Conservation (phyloP, 2,888 invertebrate genomes). For the Rhingia rostrata region DNA sequence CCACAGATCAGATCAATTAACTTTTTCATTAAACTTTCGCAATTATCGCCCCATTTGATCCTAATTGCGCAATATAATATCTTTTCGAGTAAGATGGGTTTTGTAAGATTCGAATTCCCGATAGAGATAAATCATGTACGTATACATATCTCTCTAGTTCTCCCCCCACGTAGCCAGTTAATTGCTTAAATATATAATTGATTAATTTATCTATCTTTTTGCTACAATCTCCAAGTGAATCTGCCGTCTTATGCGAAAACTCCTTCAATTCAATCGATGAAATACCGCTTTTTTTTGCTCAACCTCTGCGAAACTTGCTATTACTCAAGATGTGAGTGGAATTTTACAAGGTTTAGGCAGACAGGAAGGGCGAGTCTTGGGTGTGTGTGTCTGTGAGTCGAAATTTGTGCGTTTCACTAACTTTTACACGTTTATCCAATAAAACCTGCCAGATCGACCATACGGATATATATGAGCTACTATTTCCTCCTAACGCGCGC, state of each 20-base stretch:
- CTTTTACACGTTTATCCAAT: conserved; percentile 75
- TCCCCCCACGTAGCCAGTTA: conserved; percentile 43
- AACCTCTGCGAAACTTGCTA: conserved; percentile 51
- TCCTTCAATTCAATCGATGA: conserved; percentile 68
- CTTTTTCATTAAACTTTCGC: conserved; percentile 74
- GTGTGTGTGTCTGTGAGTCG: conserved; percentile 15
- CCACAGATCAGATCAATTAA: conserved; percentile 72
- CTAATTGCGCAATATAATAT: conserved; percentile 74
- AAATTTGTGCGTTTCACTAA: conserved; percentile 71
- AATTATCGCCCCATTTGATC: conserved; percentile 74
- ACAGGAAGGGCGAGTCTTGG: conserved; percentile 19
- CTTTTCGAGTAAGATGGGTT: conserved; percentile 42
- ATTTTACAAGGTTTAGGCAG: conserved; percentile 48
- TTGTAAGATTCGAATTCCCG: conserved; percentile 62
- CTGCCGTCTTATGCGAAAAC: conserved; percentile 30
- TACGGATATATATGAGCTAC: conserved; percentile 33
- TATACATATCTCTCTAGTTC: conserved; percentile 7
- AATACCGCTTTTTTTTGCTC: conserved; percentile 23
- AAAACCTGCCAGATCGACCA: conserved; percentile 72
- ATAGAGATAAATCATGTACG: conserved; percentile 68
- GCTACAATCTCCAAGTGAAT: conserved; percentile 56
- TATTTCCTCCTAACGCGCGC: background rate
- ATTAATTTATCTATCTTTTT: conserved; percentile 73
- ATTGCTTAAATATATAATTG: conserved; percentile 74
- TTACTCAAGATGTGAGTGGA: conserved; percentile 49